A percentile compares a stretch with the other conserved stretches of the same genome.
phyloP scores from a whole-genome alignment of 2,888 invertebrate genomes.

The Phrixothrix hirtus region DNA sequence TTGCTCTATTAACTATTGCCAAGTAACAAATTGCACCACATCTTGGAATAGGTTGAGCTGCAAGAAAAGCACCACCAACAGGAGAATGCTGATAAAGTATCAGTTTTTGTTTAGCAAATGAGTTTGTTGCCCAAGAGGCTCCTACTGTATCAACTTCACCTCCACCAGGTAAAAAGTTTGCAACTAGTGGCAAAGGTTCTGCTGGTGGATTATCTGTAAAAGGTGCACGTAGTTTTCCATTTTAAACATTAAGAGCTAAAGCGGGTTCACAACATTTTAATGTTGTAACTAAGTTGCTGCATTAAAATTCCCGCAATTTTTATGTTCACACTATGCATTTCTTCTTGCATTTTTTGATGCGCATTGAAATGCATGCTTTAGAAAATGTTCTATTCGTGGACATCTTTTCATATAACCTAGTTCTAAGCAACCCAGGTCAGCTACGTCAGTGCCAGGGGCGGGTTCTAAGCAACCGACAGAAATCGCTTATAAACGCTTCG shows the following conservation, averaged over 20 bases:
- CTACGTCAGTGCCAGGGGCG: too few species aligned
- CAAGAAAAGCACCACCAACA: conserved; percentile 62
- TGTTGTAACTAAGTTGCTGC: too few species aligned
- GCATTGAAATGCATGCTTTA: too few species aligned
- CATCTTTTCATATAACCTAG: too few species aligned
- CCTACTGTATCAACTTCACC: conserved; percentile 29
- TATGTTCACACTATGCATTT: too few species aligned
- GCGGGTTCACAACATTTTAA: too few species aligned
- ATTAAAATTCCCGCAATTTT: too few species aligned
- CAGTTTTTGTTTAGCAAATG: conserved; percentile 41
- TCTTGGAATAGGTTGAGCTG: conserved; percentile 61
- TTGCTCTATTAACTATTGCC: conserved; percentile 56
- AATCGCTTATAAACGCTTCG: too few species aligned
- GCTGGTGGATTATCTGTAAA: conserved; percentile 58
- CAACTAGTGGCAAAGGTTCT: conserved; percentile 54
- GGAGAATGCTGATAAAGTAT: conserved; percentile 60
- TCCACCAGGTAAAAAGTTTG: conserved; percentile 54
- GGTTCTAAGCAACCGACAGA: too few species aligned
- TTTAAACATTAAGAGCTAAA: conserved; percentile 57
- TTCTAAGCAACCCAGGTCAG: too few species aligned
- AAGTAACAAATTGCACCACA: conserved; percentile 64
- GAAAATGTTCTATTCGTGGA: too few species aligned
- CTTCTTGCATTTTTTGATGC: too few species aligned
- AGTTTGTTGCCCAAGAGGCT: conserved; percentile 34
- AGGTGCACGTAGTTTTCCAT: conserved; percentile 56